Base-by-base conservation (phyloP, 2,797 vertebrate species). In the Pipistrellus pipistrellus region DNA sequence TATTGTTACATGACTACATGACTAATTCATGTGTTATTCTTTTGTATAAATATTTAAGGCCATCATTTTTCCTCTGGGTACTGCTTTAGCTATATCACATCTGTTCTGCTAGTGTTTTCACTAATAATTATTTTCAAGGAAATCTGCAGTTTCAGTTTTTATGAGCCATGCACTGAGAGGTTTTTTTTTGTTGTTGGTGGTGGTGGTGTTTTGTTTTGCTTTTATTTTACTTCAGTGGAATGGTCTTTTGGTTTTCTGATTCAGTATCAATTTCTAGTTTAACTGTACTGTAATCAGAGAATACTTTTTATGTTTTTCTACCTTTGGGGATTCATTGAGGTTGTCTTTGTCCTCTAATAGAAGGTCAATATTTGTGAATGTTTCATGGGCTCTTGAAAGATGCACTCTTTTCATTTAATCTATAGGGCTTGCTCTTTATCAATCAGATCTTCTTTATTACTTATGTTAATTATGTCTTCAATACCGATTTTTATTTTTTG, bases 401-500 rank as follows among this genome's bases (percentile, higher is more conserved):
- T 38, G 10, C 17, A 59, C 94, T 87, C 69, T 91, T 95, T 93
- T 96, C 66, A 80, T 86, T 94, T 95, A 76, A 68, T 93, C 46
- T 76, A 68, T 38, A 76, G 46, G 35, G 55, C 76, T 94, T 95
- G 77, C 71, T 90, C 95, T 96, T 94, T 94, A 89, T 89, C 69
- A 77, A 84, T 51, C 77, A 91, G 76, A 82, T 85, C 46, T 94
- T 8, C 77, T 82, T 96, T 96, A 95, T 95, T 96, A 59, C 81
- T 93, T 95, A 95, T 78, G 85, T 69, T 95, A 96, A 97, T 90
- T 75, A 93, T 62, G 35, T 62, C 23, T 82, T 96, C 81, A 87
- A 30, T 91, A 95, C 95, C 95, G 87, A 95, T 75, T 96, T 91
- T 93, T 87, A 93, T 93, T 93, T 76, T 94, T 85, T 93, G 86